Evolutionary conservation across 2,888 invertebrate species (phyloP).

Genomic region (Meliscaeva auricollis): DNA sequence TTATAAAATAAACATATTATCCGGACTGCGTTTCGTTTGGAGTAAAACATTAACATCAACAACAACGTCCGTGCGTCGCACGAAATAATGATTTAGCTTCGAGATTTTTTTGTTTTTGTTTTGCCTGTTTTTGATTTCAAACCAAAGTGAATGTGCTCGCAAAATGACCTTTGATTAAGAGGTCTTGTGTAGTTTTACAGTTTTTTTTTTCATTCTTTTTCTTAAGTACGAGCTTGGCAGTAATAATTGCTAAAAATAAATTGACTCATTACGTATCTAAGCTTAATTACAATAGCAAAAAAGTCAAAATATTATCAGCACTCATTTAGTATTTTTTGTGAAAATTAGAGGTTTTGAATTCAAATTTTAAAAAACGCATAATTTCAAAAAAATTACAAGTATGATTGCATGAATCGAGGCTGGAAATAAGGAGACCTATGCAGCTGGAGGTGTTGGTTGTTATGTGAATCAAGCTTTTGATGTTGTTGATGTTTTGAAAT

Average conservation of each 20-base stretch:
- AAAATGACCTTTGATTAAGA: slow-evolving; percentile 67
- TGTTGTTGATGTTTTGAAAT: too few relatives aligned
- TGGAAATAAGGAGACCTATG: too few relatives aligned
- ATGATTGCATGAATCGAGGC: too few relatives aligned
- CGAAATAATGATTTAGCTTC: slow-evolving; percentile 44
- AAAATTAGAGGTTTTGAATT: not conserved
- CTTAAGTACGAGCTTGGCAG: slow-evolving; percentile 16
- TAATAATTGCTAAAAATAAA: slow-evolving; percentile 1
- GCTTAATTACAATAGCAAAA: not conserved
- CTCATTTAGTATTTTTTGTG: too few relatives aligned
- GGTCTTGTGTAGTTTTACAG: slow-evolving; percentile 46
- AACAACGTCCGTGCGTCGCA: slow-evolving; percentile 13
- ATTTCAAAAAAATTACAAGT: too few relatives aligned
- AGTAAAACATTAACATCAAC: slow-evolving; percentile 16
- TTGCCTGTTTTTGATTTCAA: slow-evolving; percentile 2
- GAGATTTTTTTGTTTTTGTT: slow-evolving; percentile 39
- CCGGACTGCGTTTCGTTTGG: too few relatives aligned
- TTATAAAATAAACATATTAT: slow-evolving; percentile 2
- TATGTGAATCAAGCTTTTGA: too few relatives aligned
- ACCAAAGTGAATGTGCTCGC: slow-evolving; percentile 55
- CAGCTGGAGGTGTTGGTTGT: too few relatives aligned
- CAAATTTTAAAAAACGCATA: not conserved
- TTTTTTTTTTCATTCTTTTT: slow-evolving; percentile 16
- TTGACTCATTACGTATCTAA: not conserved
- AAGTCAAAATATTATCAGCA: too few relatives aligned